Conservation (phyloP, 2,888 invertebrate species). For the Drosophila atroscutellata region DNA sequence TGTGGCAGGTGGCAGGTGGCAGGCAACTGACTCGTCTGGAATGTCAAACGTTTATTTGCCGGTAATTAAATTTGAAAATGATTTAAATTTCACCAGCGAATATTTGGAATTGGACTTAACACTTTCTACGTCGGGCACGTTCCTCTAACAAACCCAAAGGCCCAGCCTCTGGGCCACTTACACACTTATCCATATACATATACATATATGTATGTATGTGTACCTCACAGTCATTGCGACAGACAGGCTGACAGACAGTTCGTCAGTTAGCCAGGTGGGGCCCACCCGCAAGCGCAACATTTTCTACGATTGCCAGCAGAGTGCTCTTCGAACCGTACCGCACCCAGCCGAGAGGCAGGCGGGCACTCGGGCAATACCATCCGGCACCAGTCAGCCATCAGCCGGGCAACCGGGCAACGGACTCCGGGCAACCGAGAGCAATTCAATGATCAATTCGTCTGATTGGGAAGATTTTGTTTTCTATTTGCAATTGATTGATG, state of each 20-base stretch:
- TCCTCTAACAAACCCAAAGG: conserved; percentile 31
- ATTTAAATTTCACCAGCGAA: conserved; percentile 78
- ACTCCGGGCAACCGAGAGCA: conserved; percentile 33
- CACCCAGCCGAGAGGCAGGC: conserved; percentile 1
- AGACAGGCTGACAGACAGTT: background rate
- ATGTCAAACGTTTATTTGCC: conserved; percentile 78
- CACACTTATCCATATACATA: conserved; percentile 4
- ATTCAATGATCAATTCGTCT: conserved; percentile 65
- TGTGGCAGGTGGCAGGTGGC: conserved; percentile 36
- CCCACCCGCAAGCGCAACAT: conserved; percentile 65
- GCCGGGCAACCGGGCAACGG: background rate
- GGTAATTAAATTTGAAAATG: conserved; percentile 80
- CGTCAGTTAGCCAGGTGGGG: conserved; percentile 37
- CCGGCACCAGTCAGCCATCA: background rate
- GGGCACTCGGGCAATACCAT: background rate
- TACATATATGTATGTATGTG: background rate
- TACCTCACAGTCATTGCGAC: background rate
- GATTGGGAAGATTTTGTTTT: conserved; percentile 75
- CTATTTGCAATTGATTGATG: conserved; percentile 77
- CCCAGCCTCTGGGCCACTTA: conserved; percentile 12
- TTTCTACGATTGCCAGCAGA: conserved; percentile 6
- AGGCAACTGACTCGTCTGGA: conserved; percentile 57
- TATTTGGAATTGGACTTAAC: conserved; percentile 77
- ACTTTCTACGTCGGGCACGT: conserved; percentile 67
- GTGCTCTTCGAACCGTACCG: background rate